A percentile compares a stretch with the other conserved stretches of the same genome.
These are phyloP conservation scores for Oreochromis mossambicus DNA, from an alignment of 2,797 vertebrate species.

Conservation along the genomic window DNA sequence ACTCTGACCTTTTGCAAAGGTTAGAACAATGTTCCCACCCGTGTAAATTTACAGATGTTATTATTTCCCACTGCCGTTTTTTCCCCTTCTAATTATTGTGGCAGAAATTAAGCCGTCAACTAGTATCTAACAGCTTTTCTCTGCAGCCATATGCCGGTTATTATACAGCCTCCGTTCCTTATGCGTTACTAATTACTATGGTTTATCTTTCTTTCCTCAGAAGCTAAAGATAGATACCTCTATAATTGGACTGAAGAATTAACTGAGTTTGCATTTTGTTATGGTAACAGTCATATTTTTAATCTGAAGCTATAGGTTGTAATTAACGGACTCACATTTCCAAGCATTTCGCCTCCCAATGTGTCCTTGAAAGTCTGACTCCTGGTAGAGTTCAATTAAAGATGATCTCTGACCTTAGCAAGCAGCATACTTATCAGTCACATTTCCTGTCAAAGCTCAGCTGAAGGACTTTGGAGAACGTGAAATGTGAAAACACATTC, in stretches of 20 bases:
- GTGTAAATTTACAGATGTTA: neutral
- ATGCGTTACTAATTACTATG: neutral
- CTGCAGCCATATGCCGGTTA: neutral
- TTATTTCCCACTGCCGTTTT: neutral
- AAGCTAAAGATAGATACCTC: neutral
- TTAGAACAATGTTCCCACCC: neutral
- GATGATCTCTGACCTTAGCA: neutral
- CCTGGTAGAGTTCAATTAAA: neutral
- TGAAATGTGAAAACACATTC: neutral
- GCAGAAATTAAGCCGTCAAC: neutral
- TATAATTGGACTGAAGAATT: neutral
- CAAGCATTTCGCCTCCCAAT: neutral
- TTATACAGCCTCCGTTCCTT: neutral
- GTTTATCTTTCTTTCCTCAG: neutral
- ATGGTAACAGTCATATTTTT: neutral
- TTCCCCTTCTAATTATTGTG: neutral
- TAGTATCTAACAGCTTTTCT: neutral
- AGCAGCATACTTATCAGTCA: neutral
- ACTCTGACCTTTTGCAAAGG: constrained; percentile 29
- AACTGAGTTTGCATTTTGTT: neutral
- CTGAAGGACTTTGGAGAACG: neutral
- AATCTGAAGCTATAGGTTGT: neutral
- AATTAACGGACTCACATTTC: neutral
- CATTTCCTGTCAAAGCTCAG: neutral
- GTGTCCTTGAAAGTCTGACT: neutral